Evolutionary conservation across 2,113 vertebrate species (phyloP).

Genomic region (Onychorhynchus coronatus): DNA sequence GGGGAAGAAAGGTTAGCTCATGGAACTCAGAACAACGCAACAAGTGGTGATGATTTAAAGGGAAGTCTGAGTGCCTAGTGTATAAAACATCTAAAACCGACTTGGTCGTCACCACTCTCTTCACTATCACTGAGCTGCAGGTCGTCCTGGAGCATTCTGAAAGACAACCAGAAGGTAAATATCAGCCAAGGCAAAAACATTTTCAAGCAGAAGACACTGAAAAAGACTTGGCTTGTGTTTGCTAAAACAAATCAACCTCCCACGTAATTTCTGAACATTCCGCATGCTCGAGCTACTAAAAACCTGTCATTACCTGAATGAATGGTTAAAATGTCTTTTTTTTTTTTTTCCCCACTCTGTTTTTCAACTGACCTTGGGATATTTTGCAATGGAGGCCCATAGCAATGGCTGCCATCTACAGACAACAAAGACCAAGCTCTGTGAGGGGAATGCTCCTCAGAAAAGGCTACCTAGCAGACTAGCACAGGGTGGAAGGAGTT

Average conservation of each 20-base stretch:
- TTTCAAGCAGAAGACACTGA: not conserved
- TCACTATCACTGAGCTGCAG: slow-evolving; percentile 82
- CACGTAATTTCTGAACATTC: not conserved
- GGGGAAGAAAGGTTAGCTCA: slow-evolving; percentile 61
- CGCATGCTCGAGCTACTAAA: not conserved
- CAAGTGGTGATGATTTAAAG: not conserved
- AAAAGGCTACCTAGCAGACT: not conserved
- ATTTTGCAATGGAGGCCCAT: not conserved
- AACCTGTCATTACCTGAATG: not conserved
- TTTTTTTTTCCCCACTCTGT: not conserved
- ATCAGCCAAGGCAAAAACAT: slow-evolving; percentile 4
- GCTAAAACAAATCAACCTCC: not conserved
- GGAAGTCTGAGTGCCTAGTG: not conserved
- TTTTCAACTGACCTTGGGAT: not conserved
- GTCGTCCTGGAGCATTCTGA: slow-evolving; percentile 78
- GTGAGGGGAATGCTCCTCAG: not conserved
- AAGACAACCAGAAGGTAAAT: slow-evolving; percentile 32
- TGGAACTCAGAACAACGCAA: not conserved
- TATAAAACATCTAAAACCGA: slow-evolving; percentile 47
- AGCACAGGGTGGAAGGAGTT: not conserved
- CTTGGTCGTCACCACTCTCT: slow-evolving; percentile 74
- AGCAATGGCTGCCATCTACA: not conserved
- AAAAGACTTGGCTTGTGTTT: not conserved
- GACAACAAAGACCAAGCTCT: not conserved
- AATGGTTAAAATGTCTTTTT: not conserved